A percentile compares a stretch with the other conserved stretches of the same genome.
These are phyloP conservation scores for Rynchops niger DNA, from an alignment of 2,113 vertebrate species.

Conservation along the genomic window DNA sequence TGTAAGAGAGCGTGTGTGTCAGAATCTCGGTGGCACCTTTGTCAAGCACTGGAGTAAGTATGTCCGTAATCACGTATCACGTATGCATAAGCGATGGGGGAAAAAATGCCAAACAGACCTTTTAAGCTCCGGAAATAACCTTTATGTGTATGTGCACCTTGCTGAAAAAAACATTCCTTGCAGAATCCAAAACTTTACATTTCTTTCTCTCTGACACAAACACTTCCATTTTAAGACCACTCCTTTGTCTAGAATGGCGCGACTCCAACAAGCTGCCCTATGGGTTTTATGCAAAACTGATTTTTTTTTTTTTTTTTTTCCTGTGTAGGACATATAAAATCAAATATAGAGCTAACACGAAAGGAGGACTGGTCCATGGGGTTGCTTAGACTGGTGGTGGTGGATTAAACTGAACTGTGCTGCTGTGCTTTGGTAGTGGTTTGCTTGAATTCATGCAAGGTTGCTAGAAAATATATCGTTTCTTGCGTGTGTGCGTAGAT, in stretches of 20 bases:
- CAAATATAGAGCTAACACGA: neutral
- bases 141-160: accelerated
- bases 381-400: neutral
- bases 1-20: neutral
- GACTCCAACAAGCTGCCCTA: neutral
- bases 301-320: no score
- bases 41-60: neutral
- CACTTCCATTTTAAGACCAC: neutral
- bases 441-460: neutral
- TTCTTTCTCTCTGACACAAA: neutral
- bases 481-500: neutral
- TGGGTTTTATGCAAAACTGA: neutral
- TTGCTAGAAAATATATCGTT: neutral
- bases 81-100: neutral
- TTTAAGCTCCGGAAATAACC: neutral
- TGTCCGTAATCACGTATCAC: neutral
- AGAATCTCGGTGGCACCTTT: neutral
- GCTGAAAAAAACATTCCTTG: neutral
- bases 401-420: neutral
- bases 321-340: neutral
- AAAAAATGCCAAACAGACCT: neutral
- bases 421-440: neutral
- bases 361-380: neutral
- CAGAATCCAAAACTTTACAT: neutral
- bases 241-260: neutral